Conservation (phyloP, 1,140 invertebrate species). For the Popillia japonica region DNA sequence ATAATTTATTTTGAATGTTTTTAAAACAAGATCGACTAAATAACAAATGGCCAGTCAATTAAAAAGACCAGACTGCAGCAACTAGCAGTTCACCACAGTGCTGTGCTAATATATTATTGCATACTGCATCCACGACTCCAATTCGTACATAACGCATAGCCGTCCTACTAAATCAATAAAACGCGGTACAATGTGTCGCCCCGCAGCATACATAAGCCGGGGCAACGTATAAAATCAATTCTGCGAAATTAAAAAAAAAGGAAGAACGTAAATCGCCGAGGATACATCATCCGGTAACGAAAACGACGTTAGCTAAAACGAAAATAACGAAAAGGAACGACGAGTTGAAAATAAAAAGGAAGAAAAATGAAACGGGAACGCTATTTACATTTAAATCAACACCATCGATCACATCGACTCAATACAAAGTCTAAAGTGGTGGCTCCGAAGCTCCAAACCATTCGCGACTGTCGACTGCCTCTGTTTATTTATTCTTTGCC, state of each 20-base stretch:
- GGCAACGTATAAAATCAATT: slow-evolving; percentile 15
- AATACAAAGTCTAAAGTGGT: slow-evolving; percentile 27
- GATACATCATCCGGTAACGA: not conserved
- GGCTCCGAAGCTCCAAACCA: not conserved
- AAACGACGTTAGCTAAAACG: not conserved
- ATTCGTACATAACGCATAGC: not conserved
- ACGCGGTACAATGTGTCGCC: not conserved
- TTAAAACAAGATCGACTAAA: not conserved
- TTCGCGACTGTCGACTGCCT: not conserved
- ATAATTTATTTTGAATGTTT: not conserved
- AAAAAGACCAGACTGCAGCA: not conserved
- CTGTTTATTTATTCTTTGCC: slow-evolving; percentile 24
- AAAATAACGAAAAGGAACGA: slow-evolving; percentile 15
- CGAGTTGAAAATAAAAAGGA: too few relatives aligned
- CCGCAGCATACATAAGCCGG: not conserved
- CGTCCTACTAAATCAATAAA: slow-evolving; percentile 17
- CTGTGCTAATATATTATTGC: not conserved
- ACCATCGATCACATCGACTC: slow-evolving; percentile 32
- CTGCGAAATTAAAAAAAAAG: slow-evolving; percentile 24
- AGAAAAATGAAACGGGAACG: not conserved
- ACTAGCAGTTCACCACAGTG: not conserved
- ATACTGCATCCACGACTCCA: not conserved
- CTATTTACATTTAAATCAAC: slow-evolving; percentile 35
- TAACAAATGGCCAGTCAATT: slow-evolving; percentile 18
- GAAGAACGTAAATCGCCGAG: not conserved